phyloP scores from a whole-genome alignment of 2,797 vertebrate genomes.

The Melanotaenia boesemani region DNA sequence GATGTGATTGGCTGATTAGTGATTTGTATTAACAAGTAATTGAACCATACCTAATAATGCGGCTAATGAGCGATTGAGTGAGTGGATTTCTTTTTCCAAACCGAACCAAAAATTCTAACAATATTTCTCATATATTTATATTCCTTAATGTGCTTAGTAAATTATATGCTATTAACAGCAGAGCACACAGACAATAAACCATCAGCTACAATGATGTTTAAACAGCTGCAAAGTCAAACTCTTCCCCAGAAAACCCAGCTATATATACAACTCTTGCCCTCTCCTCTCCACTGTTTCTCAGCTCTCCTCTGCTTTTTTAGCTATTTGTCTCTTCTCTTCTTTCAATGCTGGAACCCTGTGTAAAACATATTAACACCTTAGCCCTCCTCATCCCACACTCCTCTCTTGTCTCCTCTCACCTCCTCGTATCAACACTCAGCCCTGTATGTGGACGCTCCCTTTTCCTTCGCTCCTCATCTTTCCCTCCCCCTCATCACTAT shows the following conservation, averaged over 20 bases:
- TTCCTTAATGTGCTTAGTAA: slow-evolving; percentile 24
- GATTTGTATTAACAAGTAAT: no score
- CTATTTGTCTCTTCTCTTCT: slow-evolving; percentile 34
- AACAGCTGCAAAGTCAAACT: slow-evolving; percentile 59
- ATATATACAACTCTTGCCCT: slow-evolving; percentile 25
- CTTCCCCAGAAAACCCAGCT: slow-evolving; percentile 37
- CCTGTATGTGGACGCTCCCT: slow-evolving; percentile 32
- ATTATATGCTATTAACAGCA: slow-evolving; percentile 25
- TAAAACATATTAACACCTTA: slow-evolving; percentile 34
- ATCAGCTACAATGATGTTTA: slow-evolving; percentile 45
- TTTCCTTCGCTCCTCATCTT: slow-evolving; percentile 53
- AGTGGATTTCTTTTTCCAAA: neutral
- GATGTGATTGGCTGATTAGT: no score
- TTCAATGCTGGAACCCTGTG: slow-evolving; percentile 13
- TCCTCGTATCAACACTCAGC: slow-evolving; percentile 57
- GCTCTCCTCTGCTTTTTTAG: slow-evolving; percentile 19
- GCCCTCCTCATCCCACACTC: slow-evolving; percentile 27
- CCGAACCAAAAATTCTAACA: neutral
- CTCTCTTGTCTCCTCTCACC: slow-evolving; percentile 28
- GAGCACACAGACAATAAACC: slow-evolving; percentile 32
- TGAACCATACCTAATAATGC: no score
- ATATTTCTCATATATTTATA: slow-evolving; percentile 12
- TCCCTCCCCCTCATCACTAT: slow-evolving; percentile 56
- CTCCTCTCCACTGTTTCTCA: slow-evolving; percentile 20
- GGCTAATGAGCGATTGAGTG: no score